phyloP scores from a whole-genome alignment of 2,113 vertebrate species.

The Cephalopterus ornatus region DNA sequence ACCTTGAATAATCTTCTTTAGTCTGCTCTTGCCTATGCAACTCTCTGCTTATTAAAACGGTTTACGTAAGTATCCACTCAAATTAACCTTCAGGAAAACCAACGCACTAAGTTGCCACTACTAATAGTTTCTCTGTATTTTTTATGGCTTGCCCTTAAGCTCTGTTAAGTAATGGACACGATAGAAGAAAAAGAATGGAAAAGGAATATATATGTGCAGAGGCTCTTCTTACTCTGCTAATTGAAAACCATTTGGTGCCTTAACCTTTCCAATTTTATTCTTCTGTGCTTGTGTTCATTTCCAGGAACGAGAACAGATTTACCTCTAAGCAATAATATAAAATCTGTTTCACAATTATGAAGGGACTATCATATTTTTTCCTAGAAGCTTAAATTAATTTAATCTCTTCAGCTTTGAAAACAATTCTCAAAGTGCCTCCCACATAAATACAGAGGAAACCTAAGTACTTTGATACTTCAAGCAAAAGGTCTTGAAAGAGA shows the following conservation, averaged over 20 bases:
- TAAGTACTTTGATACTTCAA: not conserved
- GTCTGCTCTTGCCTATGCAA: not conserved
- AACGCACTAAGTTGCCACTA: not conserved
- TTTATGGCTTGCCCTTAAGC: not conserved
- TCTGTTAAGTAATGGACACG: not conserved
- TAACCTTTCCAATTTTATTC: conserved; percentile 4
- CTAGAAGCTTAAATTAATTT: conserved; percentile 22
- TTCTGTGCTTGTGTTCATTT: not conserved
- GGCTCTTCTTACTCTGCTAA: not conserved
- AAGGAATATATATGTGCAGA: not conserved
- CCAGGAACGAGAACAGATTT: conserved; percentile 3
- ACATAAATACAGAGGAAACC: not conserved
- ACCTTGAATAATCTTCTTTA: not conserved
- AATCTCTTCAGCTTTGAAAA: conserved; percentile 1
- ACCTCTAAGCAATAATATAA: conserved; percentile 27
- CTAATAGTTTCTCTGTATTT: not conserved
- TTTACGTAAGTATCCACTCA: not conserved
- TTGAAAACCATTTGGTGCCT: not conserved
- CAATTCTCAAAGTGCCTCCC: not conserved
- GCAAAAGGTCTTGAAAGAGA: not conserved
- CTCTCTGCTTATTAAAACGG: not conserved
- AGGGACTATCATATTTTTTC: not conserved
- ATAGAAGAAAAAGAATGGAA: not conserved
- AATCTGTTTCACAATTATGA: conserved; percentile 1
- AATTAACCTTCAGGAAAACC: not conserved